Conservation (phyloP, 2,797 vertebrate species). For the Girardinus metallicus region DNA sequence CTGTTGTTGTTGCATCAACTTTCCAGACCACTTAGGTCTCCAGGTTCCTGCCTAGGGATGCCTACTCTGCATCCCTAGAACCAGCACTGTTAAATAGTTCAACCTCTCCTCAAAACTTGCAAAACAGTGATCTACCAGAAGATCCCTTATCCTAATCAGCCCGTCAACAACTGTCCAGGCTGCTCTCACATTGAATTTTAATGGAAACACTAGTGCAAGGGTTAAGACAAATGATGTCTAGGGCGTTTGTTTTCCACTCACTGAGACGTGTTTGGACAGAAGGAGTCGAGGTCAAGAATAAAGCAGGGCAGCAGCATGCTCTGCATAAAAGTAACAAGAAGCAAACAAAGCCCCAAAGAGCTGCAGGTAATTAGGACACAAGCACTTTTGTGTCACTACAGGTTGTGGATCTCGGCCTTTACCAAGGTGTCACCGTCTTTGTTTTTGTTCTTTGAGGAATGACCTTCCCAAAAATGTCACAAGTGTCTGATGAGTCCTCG, state of each 20-base stretch:
- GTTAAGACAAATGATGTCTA: slow-evolving; percentile 12
- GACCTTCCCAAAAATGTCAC: slow-evolving; percentile 65
- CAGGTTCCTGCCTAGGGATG: too few species aligned
- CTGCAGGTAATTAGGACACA: slow-evolving; percentile 40
- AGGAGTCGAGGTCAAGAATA: slow-evolving; percentile 56
- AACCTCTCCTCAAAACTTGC: slow-evolving; percentile 14
- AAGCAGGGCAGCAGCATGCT: slow-evolving; percentile 1
- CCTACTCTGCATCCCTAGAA: too few species aligned
- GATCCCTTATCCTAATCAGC: slow-evolving; percentile 24
- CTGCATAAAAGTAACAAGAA: slow-evolving; percentile 1
- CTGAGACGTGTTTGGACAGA: slow-evolving; percentile 33
- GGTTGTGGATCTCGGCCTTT: slow-evolving; percentile 50
- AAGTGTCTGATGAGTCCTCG: slow-evolving; percentile 44
- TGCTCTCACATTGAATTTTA: slow-evolving; percentile 5
- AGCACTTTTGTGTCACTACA: slow-evolving; percentile 49
- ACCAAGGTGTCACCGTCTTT: slow-evolving; percentile 51
- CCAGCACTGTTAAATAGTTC: slow-evolving; percentile 30
- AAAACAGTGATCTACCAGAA: slow-evolving; percentile 19
- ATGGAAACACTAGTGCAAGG: slow-evolving; percentile 32
- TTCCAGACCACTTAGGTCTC: too few species aligned
- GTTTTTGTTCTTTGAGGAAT: slow-evolving; percentile 59
- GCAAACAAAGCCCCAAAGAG: slow-evolving; percentile 32
- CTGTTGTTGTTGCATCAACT: too few species aligned
- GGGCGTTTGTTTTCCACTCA: slow-evolving; percentile 18
- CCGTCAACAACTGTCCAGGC: slow-evolving; percentile 17